Base-by-base conservation (phyloP, 2,113 vertebrate genomes). In the Phainopepla nitens region DNA sequence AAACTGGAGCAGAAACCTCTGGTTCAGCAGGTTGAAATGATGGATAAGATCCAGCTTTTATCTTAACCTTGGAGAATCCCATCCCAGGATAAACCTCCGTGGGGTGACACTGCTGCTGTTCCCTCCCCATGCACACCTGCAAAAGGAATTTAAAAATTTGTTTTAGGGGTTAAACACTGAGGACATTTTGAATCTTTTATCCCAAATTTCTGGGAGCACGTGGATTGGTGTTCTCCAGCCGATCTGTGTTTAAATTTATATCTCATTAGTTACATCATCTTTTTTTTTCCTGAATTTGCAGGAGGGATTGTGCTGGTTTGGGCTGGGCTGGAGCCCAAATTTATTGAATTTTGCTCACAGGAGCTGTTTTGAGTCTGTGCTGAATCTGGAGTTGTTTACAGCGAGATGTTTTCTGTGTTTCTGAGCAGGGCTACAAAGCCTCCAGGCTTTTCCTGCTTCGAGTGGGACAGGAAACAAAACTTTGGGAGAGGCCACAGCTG, bases 351-450 rank as follows among this genome's bases (percentile, higher is more conserved):
- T 19, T 57, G 19, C 23, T 19, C 15, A 5, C 19, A 6, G 51
- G n/a, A 22, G 51, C 29, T 29, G 60, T 2, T 33, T 45, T 11
- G 49, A 27, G 15, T 41, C n/a, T 19, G 29, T n/a, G 51, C 42
- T 28, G 22, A 3, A 2, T 3, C 7, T 4, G 11, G 33, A 14
- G 47, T 2, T 56, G n/a, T 49, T 41, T 10, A 13, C 24, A 33
- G 22, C 0, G 4, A n/a, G 51, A 24, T 3, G 24, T 9, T 75
- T 20, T 11, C 1, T 9, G 16, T 9, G 2, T 11, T 56, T 18
- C 29, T 8, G 31, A 51, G 31, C 17, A 16, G 53, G 25, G 33
- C 27, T 29, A 3, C 4, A 15, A 18, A 62, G 14, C 49, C 14
- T 56, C 60, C 4, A 28, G 27, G 35, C 20, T 33, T 23, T 56